Conservation (phyloP, 2,113 vertebrate genomes). For the Petrocephalus zakoni region DNA sequence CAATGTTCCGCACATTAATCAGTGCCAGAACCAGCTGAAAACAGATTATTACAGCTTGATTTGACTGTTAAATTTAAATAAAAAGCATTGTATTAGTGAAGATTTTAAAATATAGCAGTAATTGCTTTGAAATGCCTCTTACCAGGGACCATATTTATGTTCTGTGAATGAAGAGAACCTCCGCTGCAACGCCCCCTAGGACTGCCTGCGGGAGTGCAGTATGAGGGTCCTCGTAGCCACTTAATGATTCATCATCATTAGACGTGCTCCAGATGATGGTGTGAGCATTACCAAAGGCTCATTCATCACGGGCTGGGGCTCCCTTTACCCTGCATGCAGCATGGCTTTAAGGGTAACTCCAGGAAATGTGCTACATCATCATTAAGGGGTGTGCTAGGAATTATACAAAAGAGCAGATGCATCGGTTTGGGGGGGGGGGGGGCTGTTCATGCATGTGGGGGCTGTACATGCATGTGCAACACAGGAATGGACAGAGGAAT, state of each 20-base stretch:
- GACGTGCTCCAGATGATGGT: not conserved
- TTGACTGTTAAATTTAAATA: not conserved
- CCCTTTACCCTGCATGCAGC: not conserved
- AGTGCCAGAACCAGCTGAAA: not conserved
- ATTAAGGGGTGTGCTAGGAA: not conserved
- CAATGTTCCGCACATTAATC: not conserved
- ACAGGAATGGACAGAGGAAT: too few species aligned
- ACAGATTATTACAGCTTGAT: not conserved
- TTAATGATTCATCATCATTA: constrained; percentile 13
- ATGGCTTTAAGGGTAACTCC: not conserved
- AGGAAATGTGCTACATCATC: not conserved
- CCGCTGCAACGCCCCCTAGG: not conserved
- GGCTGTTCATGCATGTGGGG: not conserved
- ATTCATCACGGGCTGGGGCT: not conserved
- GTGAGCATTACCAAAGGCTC: not conserved
- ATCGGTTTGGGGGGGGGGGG: not conserved
- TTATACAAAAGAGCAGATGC: too few species aligned
- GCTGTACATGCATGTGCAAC: too few species aligned
- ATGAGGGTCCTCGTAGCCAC: not conserved
- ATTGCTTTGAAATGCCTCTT: not conserved
- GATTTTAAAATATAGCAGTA: not conserved
- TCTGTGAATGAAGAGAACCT: not conserved
- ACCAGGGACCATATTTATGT: not conserved
- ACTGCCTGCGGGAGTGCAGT: not conserved
- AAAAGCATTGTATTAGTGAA: not conserved